Base-by-base conservation (phyloP, 2,797 vertebrate species). In the Sus cebifrons region DNA sequence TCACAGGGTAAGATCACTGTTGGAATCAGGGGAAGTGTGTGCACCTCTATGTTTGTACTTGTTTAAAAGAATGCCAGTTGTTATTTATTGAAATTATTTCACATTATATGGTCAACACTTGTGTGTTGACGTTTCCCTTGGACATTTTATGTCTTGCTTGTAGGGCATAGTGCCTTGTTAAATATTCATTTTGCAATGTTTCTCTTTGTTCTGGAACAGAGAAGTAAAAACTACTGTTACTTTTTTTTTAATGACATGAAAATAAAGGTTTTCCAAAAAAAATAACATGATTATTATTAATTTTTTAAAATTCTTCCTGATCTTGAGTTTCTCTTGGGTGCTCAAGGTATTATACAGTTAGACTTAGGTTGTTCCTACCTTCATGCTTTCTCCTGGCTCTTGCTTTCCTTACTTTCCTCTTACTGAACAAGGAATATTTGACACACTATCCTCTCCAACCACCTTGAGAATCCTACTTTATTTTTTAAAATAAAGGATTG, bases 111-210 rank as follows among this genome's bases (percentile, higher is more conserved):
- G 14, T 97, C 96, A 95, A 77, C 94, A 96, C 60, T 77, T 79
- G 75, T 25, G 79, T 96, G 95, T 97, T 97, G 97, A 96, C 13
- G 20, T 18, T 86, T 94, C 96, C 92, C 71, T 96, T 97, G 81
- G 97, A 97, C 96, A 97, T 97, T 96, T 96, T 85, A 94, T 97
- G 96, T 97, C 97, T 96, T 77, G 4, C n/a, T 77, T 62, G 96
- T 97, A 97, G 44, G 94, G 97, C 97, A 97, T 73, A 97, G 54
- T 96, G 97, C 93, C 97, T 86, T 95, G 56, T 95, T 96, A 85
- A 84, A 95, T 62, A 11, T 79, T 90, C 20, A 60, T 65, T 89
- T 54, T 36, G 8, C 2, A 64, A 2, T 87, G 92, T 77, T 73
- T 86, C 77, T 96, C 89, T 89, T 85, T 87, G 86, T 90, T 62